phyloP scores from a whole-genome alignment of 2,797 vertebrate genomes.

The Garrulus glandarius region DNA sequence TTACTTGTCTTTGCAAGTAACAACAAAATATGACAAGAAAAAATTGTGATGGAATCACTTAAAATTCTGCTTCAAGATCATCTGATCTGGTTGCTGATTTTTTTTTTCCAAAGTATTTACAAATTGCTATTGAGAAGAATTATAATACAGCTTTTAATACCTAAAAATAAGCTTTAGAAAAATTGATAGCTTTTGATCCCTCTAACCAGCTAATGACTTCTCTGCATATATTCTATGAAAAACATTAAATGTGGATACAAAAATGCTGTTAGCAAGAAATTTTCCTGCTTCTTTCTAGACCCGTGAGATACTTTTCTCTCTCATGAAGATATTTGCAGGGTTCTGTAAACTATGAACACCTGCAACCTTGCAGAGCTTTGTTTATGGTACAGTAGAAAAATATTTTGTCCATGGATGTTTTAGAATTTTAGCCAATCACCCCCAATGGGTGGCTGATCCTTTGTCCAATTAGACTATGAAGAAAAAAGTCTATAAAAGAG shows the following conservation, averaged over 20 bases:
- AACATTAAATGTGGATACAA: not conserved
- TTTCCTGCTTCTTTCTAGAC: too few relatives aligned
- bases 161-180: not conserved
- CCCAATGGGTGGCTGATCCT: too few relatives aligned
- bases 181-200: not conserved
- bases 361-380: too few relatives aligned
- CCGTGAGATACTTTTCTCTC: too few relatives aligned
- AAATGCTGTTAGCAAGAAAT: too few relatives aligned
- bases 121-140: not conserved
- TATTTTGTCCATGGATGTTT: too few relatives aligned
- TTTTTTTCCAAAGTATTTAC: not conserved
- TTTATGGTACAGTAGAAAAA: too few relatives aligned
- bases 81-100: not conserved
- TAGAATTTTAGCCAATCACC: too few relatives aligned
- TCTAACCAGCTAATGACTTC: not conserved
- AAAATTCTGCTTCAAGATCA: not conserved
- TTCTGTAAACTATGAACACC: too few relatives aligned
- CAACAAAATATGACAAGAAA: not conserved
- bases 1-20: not conserved
- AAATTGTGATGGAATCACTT: not conserved
- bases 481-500: too few relatives aligned
- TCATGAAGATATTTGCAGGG: too few relatives aligned
- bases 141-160: not conserved
- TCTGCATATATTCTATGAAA: not conserved
- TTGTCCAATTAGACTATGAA: too few relatives aligned